phyloP scores from a whole-genome alignment of 2,888 invertebrate species.

The Mamestra brassicae region DNA sequence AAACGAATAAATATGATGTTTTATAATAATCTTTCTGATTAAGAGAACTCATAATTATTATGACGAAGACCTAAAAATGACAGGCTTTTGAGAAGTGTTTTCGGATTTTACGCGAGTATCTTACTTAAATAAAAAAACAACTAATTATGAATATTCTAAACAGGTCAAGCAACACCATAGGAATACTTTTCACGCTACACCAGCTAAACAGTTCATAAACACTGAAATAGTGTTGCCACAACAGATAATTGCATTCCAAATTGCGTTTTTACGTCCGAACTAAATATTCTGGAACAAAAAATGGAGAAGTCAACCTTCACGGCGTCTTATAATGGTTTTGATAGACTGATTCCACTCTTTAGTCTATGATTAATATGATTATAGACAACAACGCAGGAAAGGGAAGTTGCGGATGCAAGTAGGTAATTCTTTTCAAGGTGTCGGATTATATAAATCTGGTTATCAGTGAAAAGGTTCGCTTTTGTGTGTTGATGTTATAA shows the following conservation, averaged over 20 bases:
- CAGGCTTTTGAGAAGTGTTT: too few species aligned
- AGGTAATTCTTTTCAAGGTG: conserved; percentile 80
- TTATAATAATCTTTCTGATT: too few species aligned
- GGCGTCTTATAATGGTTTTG: conserved; percentile 67
- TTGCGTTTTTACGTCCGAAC: conserved; percentile 56
- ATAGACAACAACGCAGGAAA: conserved; percentile 79
- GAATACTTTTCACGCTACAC: conserved; percentile 49
- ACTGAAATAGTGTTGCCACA: conserved; percentile 54
- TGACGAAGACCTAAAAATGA: too few species aligned
- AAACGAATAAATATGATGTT: too few species aligned
- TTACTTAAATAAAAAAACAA: neutral
- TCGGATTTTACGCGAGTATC: too few species aligned
- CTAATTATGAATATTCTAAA: neutral
- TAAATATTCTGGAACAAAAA: conserved; percentile 59
- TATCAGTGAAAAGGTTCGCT: conserved; percentile 63
- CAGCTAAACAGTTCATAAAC: conserved; percentile 50
- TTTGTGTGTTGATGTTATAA: conserved; percentile 44
- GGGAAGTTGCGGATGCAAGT: conserved; percentile 80
- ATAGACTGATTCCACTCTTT: conserved; percentile 67
- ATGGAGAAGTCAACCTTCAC: conserved; percentile 78
- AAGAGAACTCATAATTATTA: too few species aligned
- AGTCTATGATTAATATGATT: conserved; percentile 76
- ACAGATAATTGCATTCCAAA: conserved; percentile 54
- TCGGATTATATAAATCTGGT: conserved; percentile 68
- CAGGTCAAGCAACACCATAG: conserved; percentile 37